Conservation (phyloP, 2,797 vertebrate species). For the Rallus crepitans region DNA sequence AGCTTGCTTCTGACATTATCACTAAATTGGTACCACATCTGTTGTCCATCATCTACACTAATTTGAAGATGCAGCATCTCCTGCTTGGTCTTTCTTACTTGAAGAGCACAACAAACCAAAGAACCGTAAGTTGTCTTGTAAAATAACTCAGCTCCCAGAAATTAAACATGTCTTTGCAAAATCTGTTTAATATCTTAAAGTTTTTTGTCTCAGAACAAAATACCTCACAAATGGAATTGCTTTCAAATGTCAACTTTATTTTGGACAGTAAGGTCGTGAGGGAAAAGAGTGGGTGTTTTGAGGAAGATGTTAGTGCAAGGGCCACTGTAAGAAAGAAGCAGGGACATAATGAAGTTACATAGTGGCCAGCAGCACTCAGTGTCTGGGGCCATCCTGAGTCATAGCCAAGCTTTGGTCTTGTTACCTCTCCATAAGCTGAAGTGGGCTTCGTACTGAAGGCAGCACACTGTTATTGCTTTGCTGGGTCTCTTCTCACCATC, state of each 20-base stretch:
- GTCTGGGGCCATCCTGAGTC: neutral
- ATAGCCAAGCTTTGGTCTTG: neutral
- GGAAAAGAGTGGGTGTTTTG: neutral
- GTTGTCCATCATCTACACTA: neutral
- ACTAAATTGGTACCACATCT: neutral
- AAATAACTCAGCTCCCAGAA: neutral
- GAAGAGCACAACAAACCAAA: neutral
- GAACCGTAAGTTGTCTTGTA: neutral
- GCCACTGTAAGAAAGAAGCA: neutral
- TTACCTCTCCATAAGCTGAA: neutral
- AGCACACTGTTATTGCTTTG: neutral
- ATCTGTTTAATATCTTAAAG: neutral
- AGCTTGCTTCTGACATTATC: constrained; percentile 27
- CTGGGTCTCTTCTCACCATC: neutral
- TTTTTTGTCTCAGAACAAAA: neutral
- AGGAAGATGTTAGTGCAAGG: neutral
- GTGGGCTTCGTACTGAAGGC: neutral
- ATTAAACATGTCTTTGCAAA: neutral
- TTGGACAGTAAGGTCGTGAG: neutral
- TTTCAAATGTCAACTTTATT: neutral
- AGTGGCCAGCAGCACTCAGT: neutral
- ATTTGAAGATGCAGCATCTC: neutral
- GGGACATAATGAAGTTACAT: neutral
- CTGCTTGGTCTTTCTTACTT: neutral
- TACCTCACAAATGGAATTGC: neutral